These are phyloP conservation scores for Drosophila bocki DNA, from an alignment of 1,140 invertebrate species.

Conservation along the genomic window DNA sequence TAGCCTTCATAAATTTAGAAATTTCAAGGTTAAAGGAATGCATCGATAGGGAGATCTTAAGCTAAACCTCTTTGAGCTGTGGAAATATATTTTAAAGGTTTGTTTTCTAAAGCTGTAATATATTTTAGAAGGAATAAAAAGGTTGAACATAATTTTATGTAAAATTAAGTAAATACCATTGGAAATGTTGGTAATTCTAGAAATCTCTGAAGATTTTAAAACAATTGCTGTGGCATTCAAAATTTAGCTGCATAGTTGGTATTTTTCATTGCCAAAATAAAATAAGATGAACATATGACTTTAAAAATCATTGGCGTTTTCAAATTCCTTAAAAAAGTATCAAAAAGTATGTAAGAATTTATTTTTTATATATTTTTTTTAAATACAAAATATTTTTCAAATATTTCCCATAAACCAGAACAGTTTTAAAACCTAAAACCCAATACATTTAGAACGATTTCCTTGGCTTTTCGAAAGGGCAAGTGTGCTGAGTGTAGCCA, in stretches of 20 bases:
- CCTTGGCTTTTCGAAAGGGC: neutral
- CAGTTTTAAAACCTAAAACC: too few relatives aligned
- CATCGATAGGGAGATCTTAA: neutral
- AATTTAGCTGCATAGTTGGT: neutral
- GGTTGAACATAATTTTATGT: neutral
- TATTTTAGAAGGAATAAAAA: neutral
- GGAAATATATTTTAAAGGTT: neutral
- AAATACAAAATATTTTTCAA: too few relatives aligned
- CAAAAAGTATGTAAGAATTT: too few relatives aligned
- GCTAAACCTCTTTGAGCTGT: neutral
- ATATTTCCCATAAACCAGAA: too few relatives aligned
- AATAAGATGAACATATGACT: neutral
- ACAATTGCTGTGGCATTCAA: neutral
- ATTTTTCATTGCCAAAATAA: neutral
- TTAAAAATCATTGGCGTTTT: too few relatives aligned
- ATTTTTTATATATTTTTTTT: too few relatives aligned
- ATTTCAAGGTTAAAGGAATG: neutral
- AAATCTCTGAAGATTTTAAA: neutral
- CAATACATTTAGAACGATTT: neutral
- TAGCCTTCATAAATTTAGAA: neutral
- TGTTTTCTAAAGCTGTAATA: neutral
- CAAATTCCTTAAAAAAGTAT: too few relatives aligned
- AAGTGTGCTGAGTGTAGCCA: conserved; percentile 6
- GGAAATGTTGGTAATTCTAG: neutral
- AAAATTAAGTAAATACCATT: neutral